phyloP scores from a whole-genome alignment of 1,140 invertebrate genomes.

The Drosophila nigromelanica region DNA sequence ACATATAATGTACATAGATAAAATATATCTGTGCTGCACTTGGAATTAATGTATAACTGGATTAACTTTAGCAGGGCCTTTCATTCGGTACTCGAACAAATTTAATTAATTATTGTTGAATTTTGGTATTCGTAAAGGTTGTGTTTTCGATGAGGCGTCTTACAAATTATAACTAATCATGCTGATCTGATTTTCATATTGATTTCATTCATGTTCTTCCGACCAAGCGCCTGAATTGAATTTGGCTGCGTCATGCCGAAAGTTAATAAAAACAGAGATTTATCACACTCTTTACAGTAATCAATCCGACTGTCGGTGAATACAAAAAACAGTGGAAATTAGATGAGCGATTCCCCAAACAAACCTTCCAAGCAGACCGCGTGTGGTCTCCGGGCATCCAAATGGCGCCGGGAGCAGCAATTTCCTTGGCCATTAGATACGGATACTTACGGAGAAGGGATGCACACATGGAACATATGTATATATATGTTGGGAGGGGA shows the following conservation, averaged over 20 bases:
- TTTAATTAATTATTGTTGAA: constrained; percentile 61
- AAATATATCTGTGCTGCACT: background rate
- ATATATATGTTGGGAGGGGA: background rate
- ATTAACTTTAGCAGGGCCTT: constrained; percentile 7
- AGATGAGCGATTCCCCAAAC: constrained; percentile 71
- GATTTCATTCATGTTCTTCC: constrained; percentile 58
- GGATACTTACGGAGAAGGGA: background rate
- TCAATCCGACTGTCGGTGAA: constrained; percentile 64
- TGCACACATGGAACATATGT: background rate
- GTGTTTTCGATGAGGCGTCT: constrained; percentile 35
- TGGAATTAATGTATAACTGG: constrained; percentile 1
- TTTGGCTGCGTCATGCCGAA: constrained; percentile 67
- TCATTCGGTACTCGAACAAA: constrained; percentile 46
- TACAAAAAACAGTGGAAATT: constrained; percentile 51
- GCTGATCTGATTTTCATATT: constrained; percentile 77
- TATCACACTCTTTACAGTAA: constrained; percentile 82
- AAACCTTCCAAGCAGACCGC: constrained; percentile 54
- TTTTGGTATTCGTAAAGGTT: constrained; percentile 28
- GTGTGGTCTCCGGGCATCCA: constrained; percentile 35
- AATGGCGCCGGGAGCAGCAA: constrained; percentile 41
- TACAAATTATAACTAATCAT: constrained; percentile 79
- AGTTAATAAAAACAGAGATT: constrained; percentile 83
- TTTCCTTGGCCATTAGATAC: constrained; percentile 7
- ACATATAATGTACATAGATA: too few species aligned
- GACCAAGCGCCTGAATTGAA: constrained; percentile 24